Base-by-base conservation (phyloP, 2,888 invertebrate species). In the Dexiosoma caninum region DNA sequence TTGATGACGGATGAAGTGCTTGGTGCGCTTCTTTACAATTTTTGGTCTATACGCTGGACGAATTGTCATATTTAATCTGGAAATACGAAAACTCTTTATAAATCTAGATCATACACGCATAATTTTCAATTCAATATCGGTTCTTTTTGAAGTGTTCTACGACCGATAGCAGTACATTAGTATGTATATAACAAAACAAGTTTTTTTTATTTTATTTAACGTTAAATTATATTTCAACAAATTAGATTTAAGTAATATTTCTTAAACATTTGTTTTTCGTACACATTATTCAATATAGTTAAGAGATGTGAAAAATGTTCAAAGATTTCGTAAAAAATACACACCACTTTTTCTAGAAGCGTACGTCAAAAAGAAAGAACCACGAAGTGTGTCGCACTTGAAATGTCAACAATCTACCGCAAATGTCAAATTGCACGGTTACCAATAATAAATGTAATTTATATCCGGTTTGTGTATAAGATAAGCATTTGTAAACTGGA, bases 1-100 rank as follows among this genome's bases (percentile, higher is more conserved):
- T 91, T 99, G 99, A 91, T 99, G 99, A 85, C 99, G 95, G 88
- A 96, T 98, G 92, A 99, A 99, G 92, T 96, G 97, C 93, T 98
- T 98, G 86, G 97, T 96, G 91, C 98, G 94, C 93, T 99, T 99
- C 92, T 99, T 98, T 85, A 98, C 94, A 90, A 98, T 97, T 88
- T 93, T 94, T 35, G 96, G 96, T 90, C 96, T 94, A 89, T 95
- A 95, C 83, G 96, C 95, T 86, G 97, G 97, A 91, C 96, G 93
- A 90, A 96, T 96, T 89, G 97, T 95, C 95, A 96, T 96, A 92
- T 92, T 95, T 85, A 90, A 87, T 88, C 91, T 87, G 90, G 86
- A 89, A 88, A 62, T 66, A 42, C 23, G n/a, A n/a, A n/a, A n/a
- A n/a, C n/a, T n/a, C n/a, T n/a, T n/a, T 44, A 69, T 9, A 66